Evolutionary conservation across 2,888 invertebrate genomes (phyloP).

Genomic region (Dione juno): DNA sequence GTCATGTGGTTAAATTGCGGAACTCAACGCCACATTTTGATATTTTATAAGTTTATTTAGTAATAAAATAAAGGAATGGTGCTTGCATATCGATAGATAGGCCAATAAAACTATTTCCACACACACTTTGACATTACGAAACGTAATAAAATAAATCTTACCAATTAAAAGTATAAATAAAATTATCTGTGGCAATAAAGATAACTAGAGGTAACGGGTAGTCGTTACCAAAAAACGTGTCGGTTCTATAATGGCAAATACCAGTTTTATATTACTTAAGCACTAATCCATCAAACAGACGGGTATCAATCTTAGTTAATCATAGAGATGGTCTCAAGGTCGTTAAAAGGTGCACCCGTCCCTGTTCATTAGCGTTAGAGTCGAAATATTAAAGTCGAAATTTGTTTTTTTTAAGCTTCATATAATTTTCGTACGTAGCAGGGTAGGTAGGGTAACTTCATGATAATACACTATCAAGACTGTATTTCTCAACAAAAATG

Average conservation of each 20-base stretch:
- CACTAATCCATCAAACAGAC: constrained; percentile 22
- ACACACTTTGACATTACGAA: constrained; percentile 1
- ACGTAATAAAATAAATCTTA: constrained; percentile 20
- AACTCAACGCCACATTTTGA: too few relatives aligned
- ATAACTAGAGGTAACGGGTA: constrained; percentile 29
- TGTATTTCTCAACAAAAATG: too few relatives aligned
- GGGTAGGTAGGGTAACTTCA: too few relatives aligned
- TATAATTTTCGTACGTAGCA: too few relatives aligned
- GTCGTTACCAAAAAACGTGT: constrained; percentile 31
- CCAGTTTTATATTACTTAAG: constrained; percentile 37
- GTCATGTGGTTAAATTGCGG: too few relatives aligned
- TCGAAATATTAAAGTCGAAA: neutral
- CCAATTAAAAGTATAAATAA: constrained; percentile 35
- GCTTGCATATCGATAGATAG: neutral
- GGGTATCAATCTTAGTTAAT: constrained; percentile 45
- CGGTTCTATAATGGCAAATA: constrained; percentile 33
- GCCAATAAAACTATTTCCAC: neutral
- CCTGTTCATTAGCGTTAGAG: constrained; percentile 15
- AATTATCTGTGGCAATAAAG: constrained; percentile 31
- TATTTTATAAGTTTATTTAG: too few relatives aligned
- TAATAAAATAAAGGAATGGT: too few relatives aligned
- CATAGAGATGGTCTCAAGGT: constrained; percentile 39
- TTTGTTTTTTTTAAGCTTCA: too few relatives aligned
- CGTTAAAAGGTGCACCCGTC: constrained; percentile 35
- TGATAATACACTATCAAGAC: too few relatives aligned